Evolutionary conservation across 2,888 invertebrate genomes (phyloP), one percentile per base, ranked within the genome.

Genomic region (Platerodrilus igneus): DNA sequence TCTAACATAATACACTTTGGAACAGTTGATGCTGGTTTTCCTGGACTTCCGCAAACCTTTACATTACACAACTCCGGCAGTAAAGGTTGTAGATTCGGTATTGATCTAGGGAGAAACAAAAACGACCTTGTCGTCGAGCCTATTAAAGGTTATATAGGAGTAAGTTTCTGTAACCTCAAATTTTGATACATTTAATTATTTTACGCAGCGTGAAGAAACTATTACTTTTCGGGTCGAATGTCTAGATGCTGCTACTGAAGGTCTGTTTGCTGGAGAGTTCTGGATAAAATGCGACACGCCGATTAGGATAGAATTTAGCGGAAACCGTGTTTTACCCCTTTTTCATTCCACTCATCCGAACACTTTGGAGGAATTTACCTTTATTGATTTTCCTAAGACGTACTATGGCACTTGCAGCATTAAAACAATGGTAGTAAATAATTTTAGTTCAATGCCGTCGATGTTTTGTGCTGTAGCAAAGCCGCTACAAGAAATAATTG

Each of bases 1-100:
- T 68, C 69, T n/a, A n/a, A n/a, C n/a, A n/a, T n/a, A n/a, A 42
- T 73, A 3, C 62, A 72, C 49, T 72, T 72, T 50, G 71, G 70
- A 1, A 57, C 59, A 20, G 60, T 73, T 2, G 69, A 73, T 42
- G 52, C 69, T 7, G 68, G 66, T 4, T 59, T 59, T 23, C 56
- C 66, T 0, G 67, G 68, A 2, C 59, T 60, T 2, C 50, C 59
- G n/a, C 61, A 62, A 45, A 56, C 53, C n/a, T 36, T 73, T 3
- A 50, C 52, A 1, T 46, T 73, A 2, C 49, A 26, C 2, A 74
- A 73, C 41, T 45, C 45, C 2, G 71, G 72, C 7, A 60, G 55
- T 14, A 66, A 67, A 50, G 60, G 58, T 14, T 55, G 64, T 2
- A 63, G 59, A 51, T 73, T 68, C 48, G 54, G 61, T 7, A 59